Base-by-base conservation (phyloP, 1,140 invertebrate species). In the Stegodyphus mimosarum region DNA sequence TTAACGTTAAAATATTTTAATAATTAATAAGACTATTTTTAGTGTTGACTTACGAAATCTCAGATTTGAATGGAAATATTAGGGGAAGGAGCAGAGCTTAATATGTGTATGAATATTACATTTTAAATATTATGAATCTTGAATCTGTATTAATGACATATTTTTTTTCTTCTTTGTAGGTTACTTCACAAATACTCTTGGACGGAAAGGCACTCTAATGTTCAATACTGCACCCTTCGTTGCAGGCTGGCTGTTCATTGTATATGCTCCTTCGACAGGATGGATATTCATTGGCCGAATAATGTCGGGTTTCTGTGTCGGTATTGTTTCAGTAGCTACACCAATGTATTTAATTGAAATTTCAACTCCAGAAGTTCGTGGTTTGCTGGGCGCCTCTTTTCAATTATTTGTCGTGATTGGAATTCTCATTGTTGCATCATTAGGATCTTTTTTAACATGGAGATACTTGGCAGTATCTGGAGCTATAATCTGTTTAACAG, bases 261-360 rank as follows among this genome's bases (percentile, higher is more conserved):
- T 94, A 74, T 94, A 93, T 89, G 92, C 94, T 2, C 88, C 91
- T 13, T 91, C 91, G 15, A 90, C 93, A 76, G 81, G 88, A 0
- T 90, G 91, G 9, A 90, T 95, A 48, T 94, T 93, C 88, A 88
- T 93, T 11, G 94, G 93, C 0, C 91, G 94, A 71, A 92, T 94
- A 70, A 89, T 95, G 0, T 93, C 92, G 50, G 94, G 94, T 6
- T 88, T 94, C 63, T 92, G 92, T 60, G 92, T 92, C 84, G 94
- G 94, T 7, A 91, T 94, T 66, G 90, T 92, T 1, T 91, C 93
- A 7, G 92, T 93, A 6, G 91, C 92, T 13, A 91, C 91, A 9
- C 93, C 94, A 5, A 94, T 97, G 83, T 98, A 97, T 91, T 94
- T 97, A 87, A 96, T 95, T 75, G 96, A 98, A 92, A 96, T 96